Evolutionary conservation across 2,113 vertebrate genomes (phyloP).

Genomic region (Eubucco bourcierii): DNA sequence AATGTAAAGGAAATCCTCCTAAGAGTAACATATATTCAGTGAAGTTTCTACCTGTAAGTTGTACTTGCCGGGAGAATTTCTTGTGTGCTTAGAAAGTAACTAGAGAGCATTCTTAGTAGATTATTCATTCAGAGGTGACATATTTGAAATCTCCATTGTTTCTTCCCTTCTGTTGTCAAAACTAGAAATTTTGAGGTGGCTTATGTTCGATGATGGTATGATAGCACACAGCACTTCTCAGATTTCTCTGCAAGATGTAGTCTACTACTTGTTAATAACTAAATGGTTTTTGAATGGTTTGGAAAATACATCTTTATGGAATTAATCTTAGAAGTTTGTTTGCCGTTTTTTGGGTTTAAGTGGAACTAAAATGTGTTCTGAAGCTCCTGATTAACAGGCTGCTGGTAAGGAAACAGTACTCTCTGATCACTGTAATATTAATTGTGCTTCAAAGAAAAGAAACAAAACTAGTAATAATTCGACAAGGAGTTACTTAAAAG

Average conservation of each 20-base stretch:
- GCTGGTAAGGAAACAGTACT: neutral
- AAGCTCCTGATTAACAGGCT: neutral
- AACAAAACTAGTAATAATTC: neutral
- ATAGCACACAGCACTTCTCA: neutral
- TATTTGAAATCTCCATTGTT: neutral
- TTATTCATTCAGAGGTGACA: neutral
- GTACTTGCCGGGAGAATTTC: neutral
- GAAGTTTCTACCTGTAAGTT: neutral
- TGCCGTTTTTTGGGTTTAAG: neutral
- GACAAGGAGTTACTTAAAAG: neutral
- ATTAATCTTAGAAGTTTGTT: neutral
- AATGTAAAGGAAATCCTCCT: neutral
- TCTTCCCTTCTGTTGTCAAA: neutral
- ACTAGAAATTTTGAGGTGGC: neutral
- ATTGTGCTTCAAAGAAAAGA: constrained; percentile 6
- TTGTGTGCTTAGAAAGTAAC: neutral
- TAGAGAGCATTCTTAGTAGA: neutral
- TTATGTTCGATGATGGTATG: neutral
- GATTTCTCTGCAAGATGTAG: neutral
- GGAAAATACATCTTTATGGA: neutral
- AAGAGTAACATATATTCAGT: neutral
- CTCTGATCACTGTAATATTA: neutral
- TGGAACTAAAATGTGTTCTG: neutral
- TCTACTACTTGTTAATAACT: neutral
- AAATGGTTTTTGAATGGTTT: neutral